Evolutionary conservation across 2,113 vertebrate genomes (phyloP), one percentile per base, ranked within the genome.

Genomic region (Bombycilla garrulus): DNA sequence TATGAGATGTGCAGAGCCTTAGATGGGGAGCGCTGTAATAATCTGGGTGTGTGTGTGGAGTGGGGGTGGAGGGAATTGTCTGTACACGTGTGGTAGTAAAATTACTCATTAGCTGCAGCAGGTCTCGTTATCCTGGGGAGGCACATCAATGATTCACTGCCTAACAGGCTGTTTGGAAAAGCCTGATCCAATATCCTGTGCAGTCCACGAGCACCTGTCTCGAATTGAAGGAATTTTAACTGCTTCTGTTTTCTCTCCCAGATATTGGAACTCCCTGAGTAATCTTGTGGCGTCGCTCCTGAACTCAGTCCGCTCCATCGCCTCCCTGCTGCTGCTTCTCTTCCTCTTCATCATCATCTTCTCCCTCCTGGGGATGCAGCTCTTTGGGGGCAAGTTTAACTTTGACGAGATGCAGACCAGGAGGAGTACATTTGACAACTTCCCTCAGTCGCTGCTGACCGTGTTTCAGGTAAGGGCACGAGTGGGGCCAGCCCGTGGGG

Each of bases 271-370:
- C 95, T 99, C 99, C 76, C 97, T 99, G 95, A 99, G 99, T 98
- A 99, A 99, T 96, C 98, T 99, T 53, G 99, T 99, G 98, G 99
- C 99, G 8, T 99, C 99, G 5, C 97, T 99, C 88, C 98, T 99
- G 80, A 99, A 99, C 96, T 99, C 99, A 0, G 99, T 99, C n/a
- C 99, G 99, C 72, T 99, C 99, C 97, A 99, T 99, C 20, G 99
- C 99, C 69, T 99, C 99, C 85, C 98, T 99, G 90, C 91, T 99
- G 94, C 98, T 99, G 61, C 98, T 99, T 25, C 99, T 99, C 94
- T 99, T 99, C 98, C 99, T 99, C 97, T 99, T 99, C 98, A 99
- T 99, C 98, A 99, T 99, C 98, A 99, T 99, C 98, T 99, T 99
- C 98, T 99, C 99, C 9, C 98, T 99, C 65, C 98, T 99, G 87